phyloP scores from a whole-genome alignment of 2,888 invertebrate species.

The Drosophila monieri region DNA sequence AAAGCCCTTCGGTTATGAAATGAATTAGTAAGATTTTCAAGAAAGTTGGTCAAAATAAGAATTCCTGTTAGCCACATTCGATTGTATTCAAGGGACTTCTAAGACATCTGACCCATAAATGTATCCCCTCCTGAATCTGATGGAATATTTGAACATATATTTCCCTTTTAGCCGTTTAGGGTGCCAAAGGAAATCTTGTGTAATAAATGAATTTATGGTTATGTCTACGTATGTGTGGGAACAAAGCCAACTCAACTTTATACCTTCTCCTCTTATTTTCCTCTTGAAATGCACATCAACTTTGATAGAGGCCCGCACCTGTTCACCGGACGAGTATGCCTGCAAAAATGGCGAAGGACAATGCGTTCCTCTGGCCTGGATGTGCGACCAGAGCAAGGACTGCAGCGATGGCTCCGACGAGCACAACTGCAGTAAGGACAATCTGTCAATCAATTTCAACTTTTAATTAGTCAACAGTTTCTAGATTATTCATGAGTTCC shows the following conservation, averaged over 20 bases:
- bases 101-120: conserved; percentile 6
- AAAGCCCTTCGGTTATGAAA: background rate
- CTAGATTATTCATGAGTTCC: background rate
- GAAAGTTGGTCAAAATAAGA: background rate
- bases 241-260: conserved; percentile 17
- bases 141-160: background rate
- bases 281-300: conserved; percentile 15
- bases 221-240: conserved; percentile 35
- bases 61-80: background rate
- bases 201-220: conserved; percentile 57
- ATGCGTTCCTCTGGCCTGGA: conserved; percentile 96
- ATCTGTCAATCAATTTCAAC: background rate
- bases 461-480: conserved; percentile 1
- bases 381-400: conserved; percentile 95
- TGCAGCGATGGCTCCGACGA: conserved; percentile 96
- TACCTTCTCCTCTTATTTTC: conserved; percentile 7
- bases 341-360: conserved; percentile 93
- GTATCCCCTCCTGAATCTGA: background rate
- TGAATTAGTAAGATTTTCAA: background rate
- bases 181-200: background rate
- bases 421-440: conserved; percentile 94
- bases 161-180: conserved; percentile 1
- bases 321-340: conserved; percentile 94
- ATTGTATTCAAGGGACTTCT: conserved; percentile 14
- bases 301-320: conserved; percentile 90